phyloP scores from a whole-genome alignment of 2,113 vertebrate genomes.

The Syrmaticus mikado region DNA sequence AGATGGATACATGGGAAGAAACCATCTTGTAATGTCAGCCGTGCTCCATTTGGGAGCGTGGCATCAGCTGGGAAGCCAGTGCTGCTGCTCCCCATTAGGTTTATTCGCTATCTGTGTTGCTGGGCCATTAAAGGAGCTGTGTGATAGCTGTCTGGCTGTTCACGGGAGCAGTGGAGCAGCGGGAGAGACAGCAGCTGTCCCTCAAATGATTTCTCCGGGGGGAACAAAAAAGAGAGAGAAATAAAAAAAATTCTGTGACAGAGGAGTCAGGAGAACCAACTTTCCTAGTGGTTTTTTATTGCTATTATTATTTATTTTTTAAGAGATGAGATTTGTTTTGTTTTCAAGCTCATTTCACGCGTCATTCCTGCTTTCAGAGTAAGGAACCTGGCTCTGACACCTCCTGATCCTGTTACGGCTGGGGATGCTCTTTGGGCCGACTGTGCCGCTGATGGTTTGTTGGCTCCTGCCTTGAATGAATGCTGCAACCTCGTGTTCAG shows the following conservation, averaged over 20 bases:
- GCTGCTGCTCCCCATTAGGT: slow-evolving; percentile 26
- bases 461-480: not conserved
- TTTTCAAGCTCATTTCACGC: not conserved
- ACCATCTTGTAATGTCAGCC: not conserved
- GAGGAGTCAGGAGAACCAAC: not conserved
- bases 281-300: not conserved
- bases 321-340: not conserved
- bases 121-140: slow-evolving; percentile 54
- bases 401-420: not conserved
- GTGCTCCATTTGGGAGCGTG: accelerated
- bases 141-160: slow-evolving; percentile 9
- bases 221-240: not conserved
- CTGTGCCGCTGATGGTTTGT: not conserved
- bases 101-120: not conserved
- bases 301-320: not conserved
- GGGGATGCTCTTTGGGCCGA: not conserved
- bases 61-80: not conserved
- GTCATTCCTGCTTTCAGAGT: not conserved
- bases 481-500: accelerated
- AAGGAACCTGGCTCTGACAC: not conserved
- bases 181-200: not conserved
- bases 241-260: not conserved
- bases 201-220: slow-evolving; percentile 4
- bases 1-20: not conserved
- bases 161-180: slow-evolving; percentile 25